Conservation (phyloP, 1,140 invertebrate species). For the Belonocnema kinseyi region DNA sequence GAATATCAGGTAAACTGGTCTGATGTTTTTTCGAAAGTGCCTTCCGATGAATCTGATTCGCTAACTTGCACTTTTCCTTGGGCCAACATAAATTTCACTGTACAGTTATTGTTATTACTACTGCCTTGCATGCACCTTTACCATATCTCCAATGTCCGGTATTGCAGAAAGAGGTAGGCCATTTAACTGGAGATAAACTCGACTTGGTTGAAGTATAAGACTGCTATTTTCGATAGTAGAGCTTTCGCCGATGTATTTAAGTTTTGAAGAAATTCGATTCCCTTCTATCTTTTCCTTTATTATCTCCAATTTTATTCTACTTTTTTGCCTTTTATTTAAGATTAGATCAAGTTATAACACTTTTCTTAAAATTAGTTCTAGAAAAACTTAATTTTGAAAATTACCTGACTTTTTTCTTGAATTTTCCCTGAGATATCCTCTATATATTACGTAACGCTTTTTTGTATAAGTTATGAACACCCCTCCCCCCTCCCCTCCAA, state of each 20-base stretch:
- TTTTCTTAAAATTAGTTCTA: too few species aligned
- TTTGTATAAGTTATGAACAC: too few species aligned
- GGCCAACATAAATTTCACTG: constrained; percentile 47
- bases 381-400: too few species aligned
- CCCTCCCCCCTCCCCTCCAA: too few species aligned
- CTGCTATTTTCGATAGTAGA: not conserved
- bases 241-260: not conserved
- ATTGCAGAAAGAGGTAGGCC: constrained; percentile 36
- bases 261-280: not conserved
- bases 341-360: too few species aligned
- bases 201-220: not conserved
- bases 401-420: too few species aligned
- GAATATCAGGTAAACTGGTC: not conserved
- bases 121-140: constrained; percentile 34
- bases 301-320: not conserved
- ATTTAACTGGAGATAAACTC: constrained; percentile 43
- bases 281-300: not conserved
- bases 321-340: not conserved
- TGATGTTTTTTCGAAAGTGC: not conserved
- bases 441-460: too few species aligned
- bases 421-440: too few species aligned
- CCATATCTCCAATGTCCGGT: constrained; percentile 29
- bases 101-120: constrained; percentile 60
- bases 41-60: constrained; percentile 49
- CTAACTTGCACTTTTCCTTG: constrained; percentile 36